Conservation (phyloP, 2,797 vertebrate genomes). For the Pangasius sanitwongsei region DNA sequence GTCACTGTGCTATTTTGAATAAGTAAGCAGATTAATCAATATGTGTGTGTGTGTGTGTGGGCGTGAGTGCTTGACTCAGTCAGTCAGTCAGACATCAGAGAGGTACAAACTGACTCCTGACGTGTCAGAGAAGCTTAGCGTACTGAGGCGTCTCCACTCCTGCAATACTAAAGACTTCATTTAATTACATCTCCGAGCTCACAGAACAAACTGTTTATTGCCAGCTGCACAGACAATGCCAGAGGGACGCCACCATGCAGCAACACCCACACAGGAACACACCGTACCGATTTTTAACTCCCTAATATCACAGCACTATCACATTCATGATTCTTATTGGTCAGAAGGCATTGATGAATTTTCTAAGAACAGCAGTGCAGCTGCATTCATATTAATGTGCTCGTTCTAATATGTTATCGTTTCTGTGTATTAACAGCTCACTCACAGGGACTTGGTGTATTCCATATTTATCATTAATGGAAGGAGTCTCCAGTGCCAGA, state of each 20-base stretch:
- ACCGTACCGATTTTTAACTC: background rate
- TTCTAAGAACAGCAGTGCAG: background rate
- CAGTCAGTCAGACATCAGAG: background rate
- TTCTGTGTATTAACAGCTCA: background rate
- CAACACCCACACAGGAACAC: background rate
- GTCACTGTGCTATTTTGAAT: background rate
- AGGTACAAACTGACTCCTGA: slow-evolving; percentile 9
- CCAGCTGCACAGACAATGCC: background rate
- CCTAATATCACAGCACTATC: too few species aligned
- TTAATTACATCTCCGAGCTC: slow-evolving; percentile 39
- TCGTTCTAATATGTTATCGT: background rate
- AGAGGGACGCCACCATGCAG: background rate
- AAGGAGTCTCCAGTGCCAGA: slow-evolving; percentile 9
- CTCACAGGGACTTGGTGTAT: background rate
- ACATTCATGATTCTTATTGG: background rate
- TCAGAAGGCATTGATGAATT: background rate
- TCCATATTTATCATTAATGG: background rate
- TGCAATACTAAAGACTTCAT: slow-evolving; percentile 41
- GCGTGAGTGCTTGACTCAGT: background rate
- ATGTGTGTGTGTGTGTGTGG: background rate
- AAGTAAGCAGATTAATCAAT: slow-evolving; percentile 18
- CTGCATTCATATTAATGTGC: background rate
- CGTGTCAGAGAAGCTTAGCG: slow-evolving; percentile 24
- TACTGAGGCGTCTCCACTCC: slow-evolving; percentile 18
- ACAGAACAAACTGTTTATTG: slow-evolving; percentile 47